phyloP scores from a whole-genome alignment of 2,888 invertebrate species.

The Asteroscopus sphinx region DNA sequence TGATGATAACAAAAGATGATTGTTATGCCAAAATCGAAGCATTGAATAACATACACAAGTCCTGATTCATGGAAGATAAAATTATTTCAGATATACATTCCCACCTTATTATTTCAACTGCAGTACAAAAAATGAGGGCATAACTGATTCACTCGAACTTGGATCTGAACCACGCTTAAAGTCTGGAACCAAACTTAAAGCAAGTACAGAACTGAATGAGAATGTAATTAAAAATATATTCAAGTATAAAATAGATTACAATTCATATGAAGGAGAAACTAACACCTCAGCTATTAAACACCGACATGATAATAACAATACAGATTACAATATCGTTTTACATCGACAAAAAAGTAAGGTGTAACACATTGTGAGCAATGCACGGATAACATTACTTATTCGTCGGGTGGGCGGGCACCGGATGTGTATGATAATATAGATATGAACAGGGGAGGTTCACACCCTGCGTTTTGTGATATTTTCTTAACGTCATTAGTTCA shows the following conservation, averaged over 20 bases:
- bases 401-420: slow-evolving; percentile 62
- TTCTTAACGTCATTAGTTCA: background rate
- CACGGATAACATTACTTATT: slow-evolving; percentile 57
- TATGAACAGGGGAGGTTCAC: slow-evolving; percentile 48
- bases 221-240: background rate
- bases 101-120: slow-evolving; percentile 12
- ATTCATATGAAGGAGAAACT: background rate
- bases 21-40: slow-evolving; percentile 51
- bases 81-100: slow-evolving; percentile 18
- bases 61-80: slow-evolving; percentile 15
- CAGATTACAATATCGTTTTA: slow-evolving; percentile 57
- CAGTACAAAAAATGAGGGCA: background rate
- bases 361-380: slow-evolving; percentile 47
- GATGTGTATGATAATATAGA: slow-evolving; percentile 61
- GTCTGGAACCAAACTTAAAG: too few species aligned
- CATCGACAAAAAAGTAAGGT: slow-evolving; percentile 53
- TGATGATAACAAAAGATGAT: slow-evolving; percentile 44
- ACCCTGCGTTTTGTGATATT: slow-evolving; percentile 18
- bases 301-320: slow-evolving; percentile 15
- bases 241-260: slow-evolving; percentile 7
- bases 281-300: slow-evolving; percentile 31
- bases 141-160: too few species aligned
- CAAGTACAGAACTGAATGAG: too few species aligned
- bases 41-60: slow-evolving; percentile 37
- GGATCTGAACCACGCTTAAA: too few species aligned